Evolutionary conservation across 2,113 vertebrate species (phyloP).

Genomic region (Hippocampus mohnikei): DNA sequence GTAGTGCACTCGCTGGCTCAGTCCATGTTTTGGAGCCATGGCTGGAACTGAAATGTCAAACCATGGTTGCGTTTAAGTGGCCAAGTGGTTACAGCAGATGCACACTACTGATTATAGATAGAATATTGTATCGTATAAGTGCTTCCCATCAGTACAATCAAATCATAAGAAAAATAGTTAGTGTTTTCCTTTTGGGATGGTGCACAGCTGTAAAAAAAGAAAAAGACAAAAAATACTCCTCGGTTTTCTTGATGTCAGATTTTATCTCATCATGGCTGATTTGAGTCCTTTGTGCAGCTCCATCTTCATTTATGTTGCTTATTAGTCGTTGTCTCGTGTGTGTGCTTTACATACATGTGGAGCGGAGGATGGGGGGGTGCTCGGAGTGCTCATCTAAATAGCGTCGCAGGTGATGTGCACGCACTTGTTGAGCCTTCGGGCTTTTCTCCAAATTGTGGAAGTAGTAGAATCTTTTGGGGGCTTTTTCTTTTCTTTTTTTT

Average conservation of each 20-base stretch:
- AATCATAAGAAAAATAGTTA: constrained; percentile 1
- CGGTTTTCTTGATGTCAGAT: constrained; percentile 8
- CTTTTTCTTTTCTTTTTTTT: constrained; percentile 6
- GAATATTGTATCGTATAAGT: neutral
- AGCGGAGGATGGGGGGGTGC: constrained; percentile 15
- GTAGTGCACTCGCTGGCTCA: constrained; percentile 24
- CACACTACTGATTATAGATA: neutral
- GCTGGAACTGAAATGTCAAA: constrained; percentile 13
- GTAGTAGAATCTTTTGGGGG: neutral
- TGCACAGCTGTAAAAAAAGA: no score
- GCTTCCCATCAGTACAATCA: neutral
- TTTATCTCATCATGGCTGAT: constrained; percentile 8
- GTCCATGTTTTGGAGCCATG: neutral
- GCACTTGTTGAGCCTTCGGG: constrained; percentile 9
- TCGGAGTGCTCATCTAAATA: neutral
- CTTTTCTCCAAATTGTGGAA: neutral
- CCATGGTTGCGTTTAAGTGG: constrained; percentile 4
- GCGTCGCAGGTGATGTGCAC: constrained; percentile 12
- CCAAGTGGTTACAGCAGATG: neutral
- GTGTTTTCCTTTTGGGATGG: constrained; percentile 28
- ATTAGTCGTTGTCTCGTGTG: constrained; percentile 31
- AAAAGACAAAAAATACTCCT: neutral
- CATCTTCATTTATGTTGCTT: constrained; percentile 26
- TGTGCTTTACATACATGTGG: constrained; percentile 2
- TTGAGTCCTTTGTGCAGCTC: constrained; percentile 14